Evolutionary conservation across 2,113 vertebrate genomes (phyloP).

Genomic region (Indicator indicator): DNA sequence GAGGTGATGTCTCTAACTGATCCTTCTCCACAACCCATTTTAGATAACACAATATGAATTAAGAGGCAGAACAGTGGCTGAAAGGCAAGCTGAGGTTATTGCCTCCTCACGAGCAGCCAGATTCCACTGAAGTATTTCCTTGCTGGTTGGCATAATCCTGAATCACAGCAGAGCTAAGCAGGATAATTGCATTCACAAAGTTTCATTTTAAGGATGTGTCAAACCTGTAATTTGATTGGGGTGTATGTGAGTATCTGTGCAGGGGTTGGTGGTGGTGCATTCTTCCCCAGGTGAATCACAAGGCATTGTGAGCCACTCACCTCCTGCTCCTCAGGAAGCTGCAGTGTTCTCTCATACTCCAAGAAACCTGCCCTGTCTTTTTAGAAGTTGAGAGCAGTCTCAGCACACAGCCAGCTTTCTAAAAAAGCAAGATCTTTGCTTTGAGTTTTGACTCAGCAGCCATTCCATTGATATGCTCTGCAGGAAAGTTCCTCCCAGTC

Average conservation of each 20-base stretch:
- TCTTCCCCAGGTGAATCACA: conserved; percentile 4
- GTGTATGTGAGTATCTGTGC: conserved; percentile 12
- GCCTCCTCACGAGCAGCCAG: background rate
- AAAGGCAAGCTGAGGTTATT: background rate
- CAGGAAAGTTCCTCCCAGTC: background rate
- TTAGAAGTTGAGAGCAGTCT: background rate
- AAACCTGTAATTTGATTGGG: conserved; percentile 53
- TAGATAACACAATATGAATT: background rate
- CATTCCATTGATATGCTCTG: background rate
- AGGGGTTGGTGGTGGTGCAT: background rate
- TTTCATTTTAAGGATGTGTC: conserved; percentile 40
- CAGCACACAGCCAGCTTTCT: background rate
- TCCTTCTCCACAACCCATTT: background rate
- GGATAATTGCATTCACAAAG: conserved; percentile 31
- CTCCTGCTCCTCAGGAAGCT: background rate
- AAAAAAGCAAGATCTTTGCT: background rate
- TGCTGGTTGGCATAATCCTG: background rate
- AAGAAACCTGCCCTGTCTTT: background rate
- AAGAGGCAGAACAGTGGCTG: background rate
- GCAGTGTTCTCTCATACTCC: background rate
- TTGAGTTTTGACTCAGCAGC: conserved; percentile 11
- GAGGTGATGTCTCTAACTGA: background rate
- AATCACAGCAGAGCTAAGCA: conserved; percentile 25
- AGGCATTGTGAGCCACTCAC: background rate
- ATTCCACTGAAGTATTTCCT: background rate